These are phyloP conservation scores for Pseudolaguvia tuberculata DNA, from an alignment of 2,113 vertebrate species.

Conservation along the genomic window DNA sequence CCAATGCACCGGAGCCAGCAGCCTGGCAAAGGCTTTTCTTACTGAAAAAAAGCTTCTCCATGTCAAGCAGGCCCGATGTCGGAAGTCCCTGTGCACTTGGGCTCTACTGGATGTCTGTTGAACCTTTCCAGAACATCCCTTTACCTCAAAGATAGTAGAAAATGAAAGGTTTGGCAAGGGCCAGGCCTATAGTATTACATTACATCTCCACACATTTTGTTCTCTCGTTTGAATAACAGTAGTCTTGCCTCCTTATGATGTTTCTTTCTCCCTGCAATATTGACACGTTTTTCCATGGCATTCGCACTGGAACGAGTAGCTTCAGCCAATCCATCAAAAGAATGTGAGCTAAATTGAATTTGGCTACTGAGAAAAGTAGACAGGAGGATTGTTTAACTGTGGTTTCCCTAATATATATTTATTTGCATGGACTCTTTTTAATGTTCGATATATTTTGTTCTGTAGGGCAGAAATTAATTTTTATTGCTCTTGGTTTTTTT, in stretches of 20 bases:
- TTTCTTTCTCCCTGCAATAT: conserved; percentile 24
- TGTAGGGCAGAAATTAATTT: conserved; percentile 6
- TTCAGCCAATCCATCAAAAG: conserved; percentile 49
- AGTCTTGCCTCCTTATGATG: conserved; percentile 16
- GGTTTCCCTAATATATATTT: conserved; percentile 44
- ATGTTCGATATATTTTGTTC: conserved; percentile 15
- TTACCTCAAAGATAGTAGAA: conserved; percentile 13
- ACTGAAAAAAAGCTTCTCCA: conserved; percentile 10
- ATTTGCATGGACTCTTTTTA: conserved; percentile 30
- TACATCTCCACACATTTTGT: conserved; percentile 20
- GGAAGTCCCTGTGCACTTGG: conserved; percentile 30
- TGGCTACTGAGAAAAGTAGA: conserved; percentile 45
- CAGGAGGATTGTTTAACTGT: conserved; percentile 42
- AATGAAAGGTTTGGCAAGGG: conserved; percentile 3
- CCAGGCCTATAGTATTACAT: conserved; percentile 13
- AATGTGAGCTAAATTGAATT: conserved; percentile 47
- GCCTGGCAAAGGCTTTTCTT: conserved; percentile 40
- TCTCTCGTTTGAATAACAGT: conserved; percentile 16
- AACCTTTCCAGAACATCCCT: conserved; percentile 9
- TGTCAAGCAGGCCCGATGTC: conserved; percentile 11
- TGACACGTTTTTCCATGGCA: conserved; percentile 52
- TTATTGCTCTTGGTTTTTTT: not conserved
- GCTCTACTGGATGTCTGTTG: conserved; percentile 12
- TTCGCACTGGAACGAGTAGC: conserved; percentile 51
- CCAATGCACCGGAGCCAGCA: conserved; percentile 44